phyloP scores from a whole-genome alignment of 1,140 invertebrate genomes.

The Drosophila rufa region DNA sequence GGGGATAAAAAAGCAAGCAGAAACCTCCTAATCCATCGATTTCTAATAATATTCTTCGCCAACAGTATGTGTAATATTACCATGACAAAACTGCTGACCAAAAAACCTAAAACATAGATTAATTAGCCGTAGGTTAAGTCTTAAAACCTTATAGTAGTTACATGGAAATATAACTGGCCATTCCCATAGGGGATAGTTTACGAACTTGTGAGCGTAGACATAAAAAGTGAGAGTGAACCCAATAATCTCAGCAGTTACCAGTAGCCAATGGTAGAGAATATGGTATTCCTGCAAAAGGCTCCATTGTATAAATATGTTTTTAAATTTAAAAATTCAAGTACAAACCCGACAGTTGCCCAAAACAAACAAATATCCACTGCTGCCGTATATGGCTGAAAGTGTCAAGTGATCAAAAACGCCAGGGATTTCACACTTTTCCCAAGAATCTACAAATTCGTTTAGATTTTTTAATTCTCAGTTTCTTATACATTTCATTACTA shows the following conservation, averaged over 20 bases:
- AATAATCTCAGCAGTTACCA: slow-evolving; percentile 1
- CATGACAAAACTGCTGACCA: neutral
- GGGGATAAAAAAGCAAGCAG: neutral
- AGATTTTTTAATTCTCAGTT: neutral
- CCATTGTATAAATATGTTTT: too few relatives aligned
- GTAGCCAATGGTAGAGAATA: neutral
- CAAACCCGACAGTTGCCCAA: neutral
- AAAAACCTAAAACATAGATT: neutral
- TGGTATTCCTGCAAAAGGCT: neutral
- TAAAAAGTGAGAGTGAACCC: neutral
- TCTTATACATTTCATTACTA: neutral
- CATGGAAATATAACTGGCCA: neutral
- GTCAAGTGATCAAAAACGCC: fast-evolving
- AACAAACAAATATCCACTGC: neutral
- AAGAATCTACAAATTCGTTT: neutral
- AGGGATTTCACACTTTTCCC: fast-evolving
- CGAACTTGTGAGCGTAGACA: neutral
- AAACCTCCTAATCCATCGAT: neutral
- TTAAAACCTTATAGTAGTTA: neutral
- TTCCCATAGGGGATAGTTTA: neutral
- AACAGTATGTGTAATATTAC: neutral
- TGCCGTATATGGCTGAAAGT: neutral
- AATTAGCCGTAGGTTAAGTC: neutral
- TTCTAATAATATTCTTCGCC: neutral
- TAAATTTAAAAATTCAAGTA: neutral